Evolutionary conservation across 1,140 invertebrate species (phyloP).

Genomic region (Octopus bimaculoides): DNA sequence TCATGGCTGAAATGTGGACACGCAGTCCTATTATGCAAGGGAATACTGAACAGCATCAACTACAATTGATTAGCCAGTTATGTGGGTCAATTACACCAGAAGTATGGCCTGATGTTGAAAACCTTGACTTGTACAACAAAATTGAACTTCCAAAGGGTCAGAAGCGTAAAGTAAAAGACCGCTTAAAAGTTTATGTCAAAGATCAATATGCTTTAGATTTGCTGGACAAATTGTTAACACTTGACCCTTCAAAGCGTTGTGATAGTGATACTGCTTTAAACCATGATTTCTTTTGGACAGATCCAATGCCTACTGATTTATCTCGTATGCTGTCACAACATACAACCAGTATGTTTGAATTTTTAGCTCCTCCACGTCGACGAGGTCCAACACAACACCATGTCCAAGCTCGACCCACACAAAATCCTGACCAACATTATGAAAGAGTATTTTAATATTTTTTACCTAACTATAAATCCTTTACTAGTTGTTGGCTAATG

Average conservation of each 20-base stretch:
- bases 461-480: no score
- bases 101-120: slow-evolving; percentile 91
- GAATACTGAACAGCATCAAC: slow-evolving; percentile 91
- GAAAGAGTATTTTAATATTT: slow-evolving; percentile 47
- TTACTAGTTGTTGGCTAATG: no score
- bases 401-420: slow-evolving; percentile 23
- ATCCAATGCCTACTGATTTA: slow-evolving; percentile 87
- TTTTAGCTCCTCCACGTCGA: slow-evolving; percentile 75
- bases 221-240: slow-evolving; percentile 84
- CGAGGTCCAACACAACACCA: slow-evolving; percentile 34
- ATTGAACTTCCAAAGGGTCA: slow-evolving; percentile 88
- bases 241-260: slow-evolving; percentile 88
- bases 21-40: slow-evolving; percentile 78
- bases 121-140: slow-evolving; percentile 86
- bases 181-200: slow-evolving; percentile 87
- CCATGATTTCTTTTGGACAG: slow-evolving; percentile 98
- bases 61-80: slow-evolving; percentile 91
- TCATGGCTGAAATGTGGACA: slow-evolving; percentile 99
- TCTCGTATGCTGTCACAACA: slow-evolving; percentile 91
- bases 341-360: slow-evolving; percentile 95
- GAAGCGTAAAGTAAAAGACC: slow-evolving; percentile 87
- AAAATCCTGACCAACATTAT: slow-evolving; percentile 52
- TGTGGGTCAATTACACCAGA: slow-evolving; percentile 94
- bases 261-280: slow-evolving; percentile 92
- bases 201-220: slow-evolving; percentile 90